phyloP scores from a whole-genome alignment of 2,113 vertebrate species.

The Alligator sinensis region DNA sequence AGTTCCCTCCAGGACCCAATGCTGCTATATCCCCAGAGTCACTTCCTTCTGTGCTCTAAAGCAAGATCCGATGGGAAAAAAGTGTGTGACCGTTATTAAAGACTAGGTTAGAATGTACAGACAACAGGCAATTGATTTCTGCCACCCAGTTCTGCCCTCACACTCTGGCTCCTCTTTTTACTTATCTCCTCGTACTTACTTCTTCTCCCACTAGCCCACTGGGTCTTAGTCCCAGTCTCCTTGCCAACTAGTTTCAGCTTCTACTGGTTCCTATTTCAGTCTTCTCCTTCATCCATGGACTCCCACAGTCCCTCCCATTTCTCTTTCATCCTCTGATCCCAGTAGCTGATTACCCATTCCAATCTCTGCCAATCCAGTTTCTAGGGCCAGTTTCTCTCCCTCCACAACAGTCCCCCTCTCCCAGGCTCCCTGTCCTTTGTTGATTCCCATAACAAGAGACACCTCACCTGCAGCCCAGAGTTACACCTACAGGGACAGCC shows the following conservation, averaged over 20 bases:
- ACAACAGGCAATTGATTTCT: background rate
- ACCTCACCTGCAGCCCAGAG: background rate
- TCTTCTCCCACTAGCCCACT: background rate
- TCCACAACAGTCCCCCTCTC: too few relatives aligned
- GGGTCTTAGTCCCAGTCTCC: background rate
- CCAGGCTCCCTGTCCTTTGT: background rate
- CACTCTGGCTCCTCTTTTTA: background rate
- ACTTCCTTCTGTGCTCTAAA: background rate
- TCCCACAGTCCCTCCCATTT: too few relatives aligned
- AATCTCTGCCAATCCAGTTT: too few relatives aligned
- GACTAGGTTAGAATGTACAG: background rate
- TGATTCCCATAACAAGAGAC: too few relatives aligned
- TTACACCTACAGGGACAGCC: background rate
- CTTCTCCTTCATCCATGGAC: background rate
- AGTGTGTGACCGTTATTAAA: background rate
- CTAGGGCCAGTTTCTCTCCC: too few relatives aligned
- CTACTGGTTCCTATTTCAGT: background rate
- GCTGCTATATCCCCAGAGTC: background rate
- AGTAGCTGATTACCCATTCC: too few relatives aligned
- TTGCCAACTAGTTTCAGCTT: too few relatives aligned
- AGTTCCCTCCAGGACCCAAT: background rate
- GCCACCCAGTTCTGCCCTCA: background rate
- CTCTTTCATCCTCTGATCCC: too few relatives aligned
- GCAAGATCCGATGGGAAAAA: background rate
- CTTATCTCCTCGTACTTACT: background rate